These are phyloP conservation scores for Parnassius smintheus DNA, from an alignment of 2,888 invertebrate species.

Conservation along the genomic window DNA sequence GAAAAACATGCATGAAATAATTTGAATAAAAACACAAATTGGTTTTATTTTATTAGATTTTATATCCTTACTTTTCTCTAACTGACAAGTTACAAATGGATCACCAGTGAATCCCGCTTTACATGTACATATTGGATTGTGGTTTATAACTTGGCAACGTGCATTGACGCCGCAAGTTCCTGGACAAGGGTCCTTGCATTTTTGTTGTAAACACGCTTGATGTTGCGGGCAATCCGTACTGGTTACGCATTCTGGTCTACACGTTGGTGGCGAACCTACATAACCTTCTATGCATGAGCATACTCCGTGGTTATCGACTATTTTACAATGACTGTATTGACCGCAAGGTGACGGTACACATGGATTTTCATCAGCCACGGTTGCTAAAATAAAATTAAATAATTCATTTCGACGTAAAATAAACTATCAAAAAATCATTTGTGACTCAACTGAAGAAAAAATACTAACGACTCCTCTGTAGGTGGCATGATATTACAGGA, in stretches of 20 bases:
- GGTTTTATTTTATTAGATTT: slow-evolving; percentile 34
- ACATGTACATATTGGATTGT: slow-evolving; percentile 91
- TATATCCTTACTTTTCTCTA: slow-evolving; percentile 77
- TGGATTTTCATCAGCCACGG: slow-evolving; percentile 79
- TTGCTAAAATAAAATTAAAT: slow-evolving; percentile 55
- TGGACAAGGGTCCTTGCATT: slow-evolving; percentile 88
- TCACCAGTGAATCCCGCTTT: slow-evolving; percentile 88
- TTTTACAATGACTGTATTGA: slow-evolving; percentile 88
- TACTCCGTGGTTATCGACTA: slow-evolving; percentile 86
- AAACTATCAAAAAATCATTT: slow-evolving; percentile 12
- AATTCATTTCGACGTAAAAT: slow-evolving; percentile 4
- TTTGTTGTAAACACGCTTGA: slow-evolving; percentile 86
- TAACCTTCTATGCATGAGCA: slow-evolving; percentile 89
- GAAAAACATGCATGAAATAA: slow-evolving; percentile 38
- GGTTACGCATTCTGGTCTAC: slow-evolving; percentile 88
- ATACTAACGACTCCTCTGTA: slow-evolving; percentile 66
- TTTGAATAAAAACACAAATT: slow-evolving; percentile 38
- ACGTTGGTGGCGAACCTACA: slow-evolving; percentile 88
- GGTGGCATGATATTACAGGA: slow-evolving; percentile 82
- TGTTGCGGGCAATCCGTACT: slow-evolving; percentile 89
- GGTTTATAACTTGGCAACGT: slow-evolving; percentile 87
- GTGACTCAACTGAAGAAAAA: not conserved
- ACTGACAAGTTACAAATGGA: slow-evolving; percentile 88
- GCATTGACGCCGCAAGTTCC: slow-evolving; percentile 89
- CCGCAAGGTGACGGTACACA: slow-evolving; percentile 89